Percentiles rank a stretch among this genome's conserved stretches.
These are phyloP conservation scores for Pentalonia nigronervosa DNA, from an alignment of 1,140 invertebrate genomes.

Conservation along the genomic window DNA sequence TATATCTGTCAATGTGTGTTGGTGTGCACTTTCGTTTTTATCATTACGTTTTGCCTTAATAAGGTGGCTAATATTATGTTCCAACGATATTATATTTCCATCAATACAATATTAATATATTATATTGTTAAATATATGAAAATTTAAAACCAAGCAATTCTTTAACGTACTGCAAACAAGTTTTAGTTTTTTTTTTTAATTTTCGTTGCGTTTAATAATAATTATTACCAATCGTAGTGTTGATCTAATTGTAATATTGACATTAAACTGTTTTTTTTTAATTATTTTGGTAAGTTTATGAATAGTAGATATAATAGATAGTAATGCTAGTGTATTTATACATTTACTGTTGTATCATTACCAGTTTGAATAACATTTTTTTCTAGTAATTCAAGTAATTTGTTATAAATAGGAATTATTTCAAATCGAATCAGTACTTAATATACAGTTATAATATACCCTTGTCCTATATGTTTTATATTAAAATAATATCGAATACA, in stretches of 20 bases:
- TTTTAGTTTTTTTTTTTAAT: neutral
- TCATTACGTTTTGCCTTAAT: neutral
- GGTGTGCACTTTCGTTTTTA: slow-evolving; percentile 50
- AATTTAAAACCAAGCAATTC: neutral
- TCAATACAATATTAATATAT: neutral
- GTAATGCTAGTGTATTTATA: neutral
- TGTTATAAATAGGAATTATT: neutral
- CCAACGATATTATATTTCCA: neutral
- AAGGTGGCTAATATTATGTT: neutral
- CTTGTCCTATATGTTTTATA: neutral
- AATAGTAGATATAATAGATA: neutral
- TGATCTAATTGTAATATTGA: neutral
- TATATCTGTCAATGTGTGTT: slow-evolving; percentile 44
- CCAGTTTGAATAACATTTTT: neutral
- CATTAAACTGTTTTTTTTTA: neutral
- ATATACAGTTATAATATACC: neutral
- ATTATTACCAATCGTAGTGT: neutral
- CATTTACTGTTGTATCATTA: neutral
- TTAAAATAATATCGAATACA: neutral
- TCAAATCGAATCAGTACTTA: neutral
- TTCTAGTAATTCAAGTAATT: too few relatives aligned
- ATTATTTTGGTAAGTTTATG: neutral
- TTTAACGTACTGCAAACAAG: neutral
- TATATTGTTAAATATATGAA: neutral
- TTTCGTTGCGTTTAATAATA: neutral